phyloP scores from a whole-genome alignment of 2,797 vertebrate species.

The Microctenopoma lineatum region DNA sequence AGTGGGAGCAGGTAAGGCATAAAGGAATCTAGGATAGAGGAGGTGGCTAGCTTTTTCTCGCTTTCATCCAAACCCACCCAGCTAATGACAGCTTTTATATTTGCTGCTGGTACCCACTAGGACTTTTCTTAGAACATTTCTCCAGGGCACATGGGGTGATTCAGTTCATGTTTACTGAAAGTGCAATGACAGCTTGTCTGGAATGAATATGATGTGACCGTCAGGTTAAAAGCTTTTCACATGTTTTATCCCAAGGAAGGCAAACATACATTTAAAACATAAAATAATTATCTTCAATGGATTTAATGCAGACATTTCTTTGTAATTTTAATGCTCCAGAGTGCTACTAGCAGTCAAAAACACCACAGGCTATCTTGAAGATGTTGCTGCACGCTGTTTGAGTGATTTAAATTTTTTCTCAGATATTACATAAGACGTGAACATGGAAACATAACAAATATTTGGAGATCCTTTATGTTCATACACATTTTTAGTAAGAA shows the following conservation, averaged over 20 bases:
- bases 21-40: constrained; percentile 40
- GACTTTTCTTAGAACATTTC: constrained; percentile 16
- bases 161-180: constrained; percentile 20
- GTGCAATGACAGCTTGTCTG: constrained; percentile 16
- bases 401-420: neutral
- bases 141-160: constrained; percentile 3
- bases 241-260: neutral
- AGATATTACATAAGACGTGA: constrained; percentile 12
- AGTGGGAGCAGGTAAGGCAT: constrained; percentile 52
- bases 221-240: constrained; percentile 14
- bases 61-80: constrained; percentile 15
- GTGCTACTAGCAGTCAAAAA: neutral
- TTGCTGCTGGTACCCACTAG: constrained; percentile 8
- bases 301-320: neutral
- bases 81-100: constrained; percentile 31
- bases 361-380: neutral
- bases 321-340: neutral
- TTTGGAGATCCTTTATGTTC: constrained; percentile 16
- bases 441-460: constrained; percentile 26
- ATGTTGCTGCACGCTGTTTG: neutral
- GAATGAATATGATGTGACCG: constrained; percentile 10
- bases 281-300: neutral
- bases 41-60: constrained; percentile 15
- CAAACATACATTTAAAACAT: neutral
- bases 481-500: constrained; percentile 24